Conservation (phyloP, 2,113 vertebrate species). For the Phaetusa simplex region DNA sequence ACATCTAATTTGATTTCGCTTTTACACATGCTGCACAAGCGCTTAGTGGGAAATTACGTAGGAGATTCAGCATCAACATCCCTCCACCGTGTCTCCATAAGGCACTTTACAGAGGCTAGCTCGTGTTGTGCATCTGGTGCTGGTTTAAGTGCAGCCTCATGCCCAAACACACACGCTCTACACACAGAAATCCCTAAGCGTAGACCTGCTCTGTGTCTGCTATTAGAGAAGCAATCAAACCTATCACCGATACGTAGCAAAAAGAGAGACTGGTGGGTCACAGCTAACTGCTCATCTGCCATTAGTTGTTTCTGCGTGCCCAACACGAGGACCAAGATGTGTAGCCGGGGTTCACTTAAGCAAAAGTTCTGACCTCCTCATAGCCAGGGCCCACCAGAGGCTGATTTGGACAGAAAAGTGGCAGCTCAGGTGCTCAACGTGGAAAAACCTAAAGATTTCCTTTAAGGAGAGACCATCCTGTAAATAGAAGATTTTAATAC, state of each 20-base stretch:
- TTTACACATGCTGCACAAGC: background rate
- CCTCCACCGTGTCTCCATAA: rapidly evolving
- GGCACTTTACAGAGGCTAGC: background rate
- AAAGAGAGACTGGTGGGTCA: too few species aligned
- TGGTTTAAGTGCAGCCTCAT: background rate
- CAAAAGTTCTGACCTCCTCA: background rate
- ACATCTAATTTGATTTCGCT: background rate
- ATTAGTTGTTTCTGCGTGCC: background rate
- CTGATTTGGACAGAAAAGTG: background rate
- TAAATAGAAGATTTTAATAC: background rate
- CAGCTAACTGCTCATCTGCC: background rate
- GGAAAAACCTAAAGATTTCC: background rate
- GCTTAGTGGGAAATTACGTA: rapidly evolving
- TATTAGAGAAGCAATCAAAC: background rate
- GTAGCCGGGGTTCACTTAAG: background rate
- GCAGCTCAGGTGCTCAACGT: background rate
- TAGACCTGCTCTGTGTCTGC: background rate
- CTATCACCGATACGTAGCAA: rapidly evolving
- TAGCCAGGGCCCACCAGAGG: background rate
- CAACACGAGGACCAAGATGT: background rate
- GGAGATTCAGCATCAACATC: background rate
- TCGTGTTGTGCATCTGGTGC: rapidly evolving
- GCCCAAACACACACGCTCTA: rapidly evolving
- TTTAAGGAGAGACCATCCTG: background rate
- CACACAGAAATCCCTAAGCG: background rate